Evolutionary conservation across 2,888 invertebrate species (phyloP), one percentile per base, ranked within the genome.

Genomic region (Therioaphis trifolii): DNA sequence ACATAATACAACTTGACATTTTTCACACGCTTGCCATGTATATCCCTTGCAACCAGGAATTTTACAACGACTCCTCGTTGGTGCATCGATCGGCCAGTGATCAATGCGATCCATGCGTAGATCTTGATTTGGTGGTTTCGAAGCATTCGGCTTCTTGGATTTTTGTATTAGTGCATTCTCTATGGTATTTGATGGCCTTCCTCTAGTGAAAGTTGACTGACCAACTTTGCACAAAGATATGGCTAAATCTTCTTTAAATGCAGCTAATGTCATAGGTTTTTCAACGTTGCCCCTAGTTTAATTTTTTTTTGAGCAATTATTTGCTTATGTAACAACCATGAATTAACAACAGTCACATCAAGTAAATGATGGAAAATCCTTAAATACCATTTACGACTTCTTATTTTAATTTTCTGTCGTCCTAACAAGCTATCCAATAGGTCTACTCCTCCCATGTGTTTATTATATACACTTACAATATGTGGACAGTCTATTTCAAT

Each of bases 141-240:
- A 69, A 11, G 69, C 69, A 69, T 69, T 69, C 9, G 69, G 69
- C 18, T 69, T 69, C 15, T 11, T 69, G 18, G 69, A 69, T 69
- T 69, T 71, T 71, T 46, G 9, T 71, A 15, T 49, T 12, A 69
- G 46, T n/a, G 68, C 68, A 68, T 21, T 68, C 12, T 68, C 68
- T 21, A 68, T 68, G n/a, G 9, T 21, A 68, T 68, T 68, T 21
- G 68, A 68, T 5, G 68, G 40, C 43, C 21, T 68, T 68, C 68
- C 68, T 43, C 68, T 40, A n/a, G 40, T 68, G 40, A 2, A 40
- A 11, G 21, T 43, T 43, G 43, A 40, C 21, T 68, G 68, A 40
- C 68, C 43, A 43, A 40, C 68, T 43, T 68, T 68, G 43, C 68
- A 68, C 68, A 68, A n/a, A 11, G 68, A 68, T 68, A 68, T 40